These are phyloP conservation scores for Grallaria varia DNA, from an alignment of 2,113 vertebrate genomes.

Conservation along the genomic window DNA sequence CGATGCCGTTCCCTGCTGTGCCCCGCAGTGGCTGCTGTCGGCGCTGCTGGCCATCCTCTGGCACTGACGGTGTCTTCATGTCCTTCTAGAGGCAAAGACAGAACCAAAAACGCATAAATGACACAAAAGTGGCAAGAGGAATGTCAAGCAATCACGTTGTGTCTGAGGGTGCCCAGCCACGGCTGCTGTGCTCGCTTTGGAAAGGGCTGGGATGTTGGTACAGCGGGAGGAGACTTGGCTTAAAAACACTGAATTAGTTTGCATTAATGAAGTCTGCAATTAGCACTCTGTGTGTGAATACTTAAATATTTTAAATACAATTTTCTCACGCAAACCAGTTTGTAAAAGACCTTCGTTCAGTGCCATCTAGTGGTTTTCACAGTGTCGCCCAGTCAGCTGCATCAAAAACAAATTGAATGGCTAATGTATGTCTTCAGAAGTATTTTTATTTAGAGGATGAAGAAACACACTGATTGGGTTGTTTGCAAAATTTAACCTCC, in stretches of 20 bases:
- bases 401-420: not conserved
- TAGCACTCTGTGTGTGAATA: not conserved
- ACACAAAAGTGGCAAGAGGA: not conserved
- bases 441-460: not conserved
- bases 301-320: not conserved
- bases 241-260: not conserved
- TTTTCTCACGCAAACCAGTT: not conserved
- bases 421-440: not conserved
- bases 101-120: not conserved
- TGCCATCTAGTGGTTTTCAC: not conserved
- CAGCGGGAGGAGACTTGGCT: not conserved
- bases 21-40: not conserved
- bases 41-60: not conserved
- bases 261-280: not conserved
- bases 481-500: not conserved
- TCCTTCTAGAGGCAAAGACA: not conserved
- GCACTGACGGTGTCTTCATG: too few relatives aligned
- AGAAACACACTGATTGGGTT: not conserved
- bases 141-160: not conserved
- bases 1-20: not conserved
- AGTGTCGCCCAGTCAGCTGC: not conserved
- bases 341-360: not conserved
- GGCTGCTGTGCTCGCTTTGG: fast-evolving
- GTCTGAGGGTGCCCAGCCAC: not conserved
- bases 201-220: fast-evolving